These are phyloP conservation scores for Stigmatopora nigra DNA, from an alignment of 2,113 vertebrate genomes.

Conservation along the genomic window DNA sequence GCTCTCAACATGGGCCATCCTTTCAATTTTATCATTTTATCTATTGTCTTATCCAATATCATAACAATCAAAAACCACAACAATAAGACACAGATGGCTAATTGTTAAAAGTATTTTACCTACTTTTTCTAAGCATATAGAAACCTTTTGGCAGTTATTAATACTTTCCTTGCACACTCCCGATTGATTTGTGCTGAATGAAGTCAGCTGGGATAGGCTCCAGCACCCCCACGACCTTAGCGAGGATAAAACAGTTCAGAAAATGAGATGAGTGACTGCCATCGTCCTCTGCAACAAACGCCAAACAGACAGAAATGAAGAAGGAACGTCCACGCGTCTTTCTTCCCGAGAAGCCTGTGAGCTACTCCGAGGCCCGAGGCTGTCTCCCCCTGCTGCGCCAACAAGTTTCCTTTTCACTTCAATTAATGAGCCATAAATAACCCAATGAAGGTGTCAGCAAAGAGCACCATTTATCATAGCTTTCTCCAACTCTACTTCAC, in stretches of 20 bases:
- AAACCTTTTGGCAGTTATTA: constrained; percentile 25
- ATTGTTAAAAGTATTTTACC: constrained; percentile 8
- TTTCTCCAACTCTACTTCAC: constrained; percentile 77
- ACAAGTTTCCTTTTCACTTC: constrained; percentile 89
- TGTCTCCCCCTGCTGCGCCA: constrained; percentile 78
- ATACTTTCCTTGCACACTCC: constrained; percentile 28
- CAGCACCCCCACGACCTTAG: too few species aligned
- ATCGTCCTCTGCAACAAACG: constrained; percentile 38
- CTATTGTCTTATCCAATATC: neutral
- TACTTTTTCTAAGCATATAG: constrained; percentile 22
- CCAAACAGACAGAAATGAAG: constrained; percentile 45
- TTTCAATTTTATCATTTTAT: too few species aligned
- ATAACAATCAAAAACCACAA: neutral
- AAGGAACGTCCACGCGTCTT: constrained; percentile 32
- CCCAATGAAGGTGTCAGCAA: constrained; percentile 97
- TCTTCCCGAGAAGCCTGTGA: constrained; percentile 51
- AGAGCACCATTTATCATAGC: constrained; percentile 90
- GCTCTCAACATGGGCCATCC: too few species aligned
- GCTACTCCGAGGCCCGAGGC: constrained; percentile 60
- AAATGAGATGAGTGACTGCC: constrained; percentile 15
- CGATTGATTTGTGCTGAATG: constrained; percentile 49
- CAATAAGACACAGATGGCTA: neutral
- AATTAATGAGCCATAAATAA: constrained; percentile 99
- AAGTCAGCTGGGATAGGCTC: too few species aligned
- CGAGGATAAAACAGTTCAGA: too few species aligned